Evolutionary conservation across 1,140 invertebrate species (phyloP), one percentile per base, ranked within the genome.

Genomic region (Lucilia cuprina): DNA sequence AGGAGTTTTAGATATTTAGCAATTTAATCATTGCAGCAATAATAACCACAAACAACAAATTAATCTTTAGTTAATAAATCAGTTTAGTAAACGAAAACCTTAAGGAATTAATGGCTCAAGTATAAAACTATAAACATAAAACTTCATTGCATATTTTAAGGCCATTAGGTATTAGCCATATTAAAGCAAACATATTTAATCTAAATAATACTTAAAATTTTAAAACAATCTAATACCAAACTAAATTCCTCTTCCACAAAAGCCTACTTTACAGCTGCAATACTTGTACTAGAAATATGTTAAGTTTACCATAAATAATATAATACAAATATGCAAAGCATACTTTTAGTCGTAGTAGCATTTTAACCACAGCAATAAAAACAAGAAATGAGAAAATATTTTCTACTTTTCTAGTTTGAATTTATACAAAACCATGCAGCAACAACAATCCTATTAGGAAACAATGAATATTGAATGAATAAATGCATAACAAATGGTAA

Each of bases 401-500:
- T 70, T 70, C 65, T 19, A 70, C 65, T 70, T 25, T 70, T 70
- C n/a, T 21, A 70, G n/a, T 55, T n/a, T 55, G 12, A 8, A 55
- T 12, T 55, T 7, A 70, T 70, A 19, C 5, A 70, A 70, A 30
- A 30, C 25, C 25, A 30, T 30, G 2, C 50, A 60, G 19, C 19
- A 70, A 19, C 60, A 70, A 80, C 77, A 80, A 80, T 80, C 77
- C 77, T 80, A 80, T 80, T 80, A 80, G 77, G 41, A 50, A 49
- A 49, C 77, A 80, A 80, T 80, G 77, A 80, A 80, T 80, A 80
- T 80, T 80, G 77, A 80, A 80, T 80, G 77, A 80, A 34, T 60
- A n/a, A 60, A 19, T 80, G 41, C 77, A 80, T 80, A 80, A 50
- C 41, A 80, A 80, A 50, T 80, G 41, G 13, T 10, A 5, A 41